Conservation (phyloP, 1,140 invertebrate genomes). For the Lordiphosa collinella region DNA sequence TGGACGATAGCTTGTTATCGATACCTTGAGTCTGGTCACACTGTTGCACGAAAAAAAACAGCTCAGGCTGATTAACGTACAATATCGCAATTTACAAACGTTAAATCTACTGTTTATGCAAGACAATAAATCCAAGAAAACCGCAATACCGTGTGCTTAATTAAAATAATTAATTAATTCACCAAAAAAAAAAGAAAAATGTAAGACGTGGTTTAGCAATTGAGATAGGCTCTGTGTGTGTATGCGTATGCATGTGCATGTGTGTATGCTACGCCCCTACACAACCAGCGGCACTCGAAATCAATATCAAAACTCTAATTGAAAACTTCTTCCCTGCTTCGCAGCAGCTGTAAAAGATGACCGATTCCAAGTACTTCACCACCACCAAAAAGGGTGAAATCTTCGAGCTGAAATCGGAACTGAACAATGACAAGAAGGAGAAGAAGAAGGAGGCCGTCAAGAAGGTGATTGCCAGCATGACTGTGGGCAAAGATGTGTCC, state of each 20-base stretch:
- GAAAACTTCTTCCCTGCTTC: not conserved
- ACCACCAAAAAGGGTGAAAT: conserved; percentile 99
- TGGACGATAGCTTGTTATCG: too few species aligned
- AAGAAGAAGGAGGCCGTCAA: conserved; percentile 99
- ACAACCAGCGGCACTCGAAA: not conserved
- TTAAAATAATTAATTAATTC: too few species aligned
- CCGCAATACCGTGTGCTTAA: too few species aligned
- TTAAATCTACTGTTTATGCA: too few species aligned
- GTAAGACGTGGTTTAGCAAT: conserved; percentile 39
- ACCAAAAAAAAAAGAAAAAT: too few species aligned
- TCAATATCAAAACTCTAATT: conserved; percentile 4
- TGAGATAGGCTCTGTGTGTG: conserved; percentile 15
- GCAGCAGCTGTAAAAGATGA: conserved; percentile 84
- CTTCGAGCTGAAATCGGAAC: conserved; percentile 98
- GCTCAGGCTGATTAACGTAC: too few species aligned
- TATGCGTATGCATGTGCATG: conserved; percentile 18
- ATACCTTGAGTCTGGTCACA: too few species aligned
- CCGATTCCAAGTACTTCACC: conserved; percentile 99
- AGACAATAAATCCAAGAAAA: too few species aligned
- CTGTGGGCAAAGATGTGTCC: conserved; percentile 97
- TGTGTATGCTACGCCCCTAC: conserved; percentile 23
- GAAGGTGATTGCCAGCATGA: conserved; percentile 99
- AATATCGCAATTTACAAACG: too few species aligned
- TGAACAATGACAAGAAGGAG: conserved; percentile 99
- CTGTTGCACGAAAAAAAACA: too few species aligned